A percentile compares a stretch with the other conserved stretches of the same genome.
Conservation (phyloP, 2,113 vertebrate species). For the Paradisaea rubra region DNA sequence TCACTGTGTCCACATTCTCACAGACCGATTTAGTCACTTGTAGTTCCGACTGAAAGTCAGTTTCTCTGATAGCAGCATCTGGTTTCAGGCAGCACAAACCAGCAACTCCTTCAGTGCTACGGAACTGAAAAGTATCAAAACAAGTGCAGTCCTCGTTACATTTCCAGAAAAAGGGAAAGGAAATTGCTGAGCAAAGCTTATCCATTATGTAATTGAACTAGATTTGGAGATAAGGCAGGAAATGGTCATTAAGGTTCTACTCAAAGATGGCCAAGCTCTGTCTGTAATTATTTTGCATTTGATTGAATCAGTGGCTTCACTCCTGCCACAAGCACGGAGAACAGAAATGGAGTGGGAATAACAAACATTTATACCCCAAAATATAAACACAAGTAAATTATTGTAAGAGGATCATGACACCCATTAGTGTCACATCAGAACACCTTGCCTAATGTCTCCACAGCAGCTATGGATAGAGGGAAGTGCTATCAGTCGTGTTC, state of each 20-base stretch:
- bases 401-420: neutral
- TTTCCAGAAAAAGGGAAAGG: neutral
- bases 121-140: neutral
- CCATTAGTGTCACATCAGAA: neutral
- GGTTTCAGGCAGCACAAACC: neutral
- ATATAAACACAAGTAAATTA: neutral
- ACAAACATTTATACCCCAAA: neutral
- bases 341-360: neutral
- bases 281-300: neutral
- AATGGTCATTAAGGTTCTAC: neutral
- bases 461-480: neutral
- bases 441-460: neutral
- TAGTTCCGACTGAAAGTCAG: neutral
- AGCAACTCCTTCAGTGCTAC: neutral
- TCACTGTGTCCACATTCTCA: neutral
- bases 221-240: neutral
- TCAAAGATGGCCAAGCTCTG: neutral
- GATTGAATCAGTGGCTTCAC: neutral
- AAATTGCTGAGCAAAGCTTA: neutral
- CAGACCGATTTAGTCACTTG: neutral
- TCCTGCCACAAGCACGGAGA: neutral
- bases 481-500: neutral
- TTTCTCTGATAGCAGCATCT: neutral
- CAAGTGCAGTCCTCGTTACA: neutral
- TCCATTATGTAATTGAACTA: rapidly evolving